Base-by-base conservation (phyloP, 2,113 vertebrate species). In the Sturnus vulgaris region DNA sequence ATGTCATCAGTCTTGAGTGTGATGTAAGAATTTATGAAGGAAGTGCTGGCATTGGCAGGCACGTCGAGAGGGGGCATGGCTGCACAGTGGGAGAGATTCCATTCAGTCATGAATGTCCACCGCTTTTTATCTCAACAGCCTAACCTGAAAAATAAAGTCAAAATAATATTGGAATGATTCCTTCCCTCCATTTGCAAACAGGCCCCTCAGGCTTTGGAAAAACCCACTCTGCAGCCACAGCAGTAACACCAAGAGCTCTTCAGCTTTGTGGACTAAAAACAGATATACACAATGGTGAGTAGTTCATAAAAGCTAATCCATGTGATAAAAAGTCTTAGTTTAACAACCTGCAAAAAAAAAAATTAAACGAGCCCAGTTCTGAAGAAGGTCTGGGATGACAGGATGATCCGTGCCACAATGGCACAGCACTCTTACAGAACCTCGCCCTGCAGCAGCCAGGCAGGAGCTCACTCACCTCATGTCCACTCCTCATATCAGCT, bases 51-150 rank as follows among this genome's bases (percentile, higher is more conserved):
- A 90, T 93, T 95, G 97, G 98, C 96, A 97, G 97, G 97, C 97
- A 96, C 97, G 25, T 90, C 52, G 95, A 97, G 97, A 77, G 73
- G 97, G 96, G 81, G 95, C 93, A 97, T 96, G 97, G 96, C 97
- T 97, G 92, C 97, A 97, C 96, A 95, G 97, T 92, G 96, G 97
- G 96, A 96, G 92, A 94, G 82, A 96, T 96, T 96, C 83, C 94
- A 96, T 96, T 96, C 97, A 96, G 92, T 97, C 96, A 95, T 78
- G 95, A 97, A 97, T 73, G 79, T 93, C 97, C 97, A 93, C 96
- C 66, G 91, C 97, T 96, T 97, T 97, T 98, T 97, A 98, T 97
- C 98, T 98, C 97, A 98, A 98, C 97, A 98, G 98, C 97, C 97
- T 98, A 96, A 98, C 98, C 98, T 98, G 97, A 35, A 98, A 97